Evolutionary conservation across 2,888 invertebrate species (phyloP), one percentile per base, ranked within the genome.

Genomic region (Aphrophora alni): DNA sequence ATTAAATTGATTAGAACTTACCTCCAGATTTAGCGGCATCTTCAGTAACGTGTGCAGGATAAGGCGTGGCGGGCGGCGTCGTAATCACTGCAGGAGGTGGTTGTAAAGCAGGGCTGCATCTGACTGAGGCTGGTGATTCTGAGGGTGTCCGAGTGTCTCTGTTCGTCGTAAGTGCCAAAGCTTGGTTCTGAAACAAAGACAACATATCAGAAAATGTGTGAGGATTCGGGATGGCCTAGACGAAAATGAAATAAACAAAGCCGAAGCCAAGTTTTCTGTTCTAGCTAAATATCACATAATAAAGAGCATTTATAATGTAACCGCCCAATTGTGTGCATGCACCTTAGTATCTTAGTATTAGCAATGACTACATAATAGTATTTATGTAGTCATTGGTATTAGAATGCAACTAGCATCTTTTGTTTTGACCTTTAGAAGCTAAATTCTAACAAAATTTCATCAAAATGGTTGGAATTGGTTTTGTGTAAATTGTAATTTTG

Each of bases 71-170:
- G 80, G 82, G 81, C 27, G 78, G 81, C 77, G 81, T 80, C 73
- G 81, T 81, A 81, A 80, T 77, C 75, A 91, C 0, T 88, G 91
- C 84, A 88, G 90, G 86, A 83, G 87, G 82, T 89, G 89, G 85
- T 83, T 88, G 86, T 83, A 85, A 21, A 88, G 88, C 74, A 86
- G 85, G 84, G 86, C 86, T 81, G 88, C 87, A 73, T 24, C 59
- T 89, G 87, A 80, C 88, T 87, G 81, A 87, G 82, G 84, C 83
- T 59, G 82, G 84, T 21, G 85, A 82, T 82, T 85, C 81, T 78
- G 89, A 86, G 69, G 89, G 89, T 86, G 89, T 90, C 86, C 90
- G 92, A 85, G 88, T 90, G 86, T 85, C 87, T 71, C 86, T 84
- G 77, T 86, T 82, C 81, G 86, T 87, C 77, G 85, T 85, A 83